These are phyloP conservation scores for Muschampia plurimacula DNA, from an alignment of 2,888 invertebrate species.

Conservation along the genomic window DNA sequence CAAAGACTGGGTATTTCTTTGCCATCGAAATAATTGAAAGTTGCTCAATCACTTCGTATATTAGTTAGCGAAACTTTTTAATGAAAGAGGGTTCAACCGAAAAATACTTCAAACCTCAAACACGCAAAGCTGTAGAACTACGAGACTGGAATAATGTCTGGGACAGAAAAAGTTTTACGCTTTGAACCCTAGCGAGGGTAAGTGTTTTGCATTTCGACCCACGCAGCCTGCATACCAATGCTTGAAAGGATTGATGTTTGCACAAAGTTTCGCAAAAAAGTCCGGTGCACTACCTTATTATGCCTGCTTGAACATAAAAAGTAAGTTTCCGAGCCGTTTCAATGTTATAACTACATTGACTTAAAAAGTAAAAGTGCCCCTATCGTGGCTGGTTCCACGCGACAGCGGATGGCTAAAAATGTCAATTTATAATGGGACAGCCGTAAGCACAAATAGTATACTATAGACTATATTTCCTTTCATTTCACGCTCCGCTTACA, in stretches of 20 bases:
- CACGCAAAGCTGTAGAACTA: slow-evolving; percentile 80
- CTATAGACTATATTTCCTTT: slow-evolving; percentile 30
- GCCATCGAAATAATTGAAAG: slow-evolving; percentile 62
- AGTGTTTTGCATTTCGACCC: slow-evolving; percentile 82
- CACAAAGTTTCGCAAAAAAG: slow-evolving; percentile 55
- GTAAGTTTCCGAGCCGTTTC: slow-evolving; percentile 12
- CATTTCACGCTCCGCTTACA: slow-evolving; percentile 33
- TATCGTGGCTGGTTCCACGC: slow-evolving; percentile 22
- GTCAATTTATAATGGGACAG: slow-evolving; percentile 49
- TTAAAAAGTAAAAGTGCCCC: slow-evolving; percentile 52
- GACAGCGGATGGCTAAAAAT: slow-evolving; percentile 45
- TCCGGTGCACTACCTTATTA: slow-evolving; percentile 44
- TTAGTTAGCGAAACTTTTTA: slow-evolving; percentile 74
- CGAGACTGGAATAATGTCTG: slow-evolving; percentile 83
- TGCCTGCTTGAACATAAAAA: slow-evolving; percentile 32
- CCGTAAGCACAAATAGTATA: slow-evolving; percentile 28
- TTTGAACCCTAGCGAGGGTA: slow-evolving; percentile 81
- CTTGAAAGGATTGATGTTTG: slow-evolving; percentile 80
- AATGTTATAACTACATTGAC: slow-evolving; percentile 32
- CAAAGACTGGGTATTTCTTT: slow-evolving; percentile 47
- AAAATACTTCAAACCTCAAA: slow-evolving; percentile 81
- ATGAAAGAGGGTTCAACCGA: slow-evolving; percentile 76
- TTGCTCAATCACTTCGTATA: slow-evolving; percentile 73
- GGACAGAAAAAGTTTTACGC: slow-evolving; percentile 82
- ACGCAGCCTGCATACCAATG: slow-evolving; percentile 81